phyloP scores from a whole-genome alignment of 92 coral and sea anemone species.

The Phenganax stokvisi region DNA sequence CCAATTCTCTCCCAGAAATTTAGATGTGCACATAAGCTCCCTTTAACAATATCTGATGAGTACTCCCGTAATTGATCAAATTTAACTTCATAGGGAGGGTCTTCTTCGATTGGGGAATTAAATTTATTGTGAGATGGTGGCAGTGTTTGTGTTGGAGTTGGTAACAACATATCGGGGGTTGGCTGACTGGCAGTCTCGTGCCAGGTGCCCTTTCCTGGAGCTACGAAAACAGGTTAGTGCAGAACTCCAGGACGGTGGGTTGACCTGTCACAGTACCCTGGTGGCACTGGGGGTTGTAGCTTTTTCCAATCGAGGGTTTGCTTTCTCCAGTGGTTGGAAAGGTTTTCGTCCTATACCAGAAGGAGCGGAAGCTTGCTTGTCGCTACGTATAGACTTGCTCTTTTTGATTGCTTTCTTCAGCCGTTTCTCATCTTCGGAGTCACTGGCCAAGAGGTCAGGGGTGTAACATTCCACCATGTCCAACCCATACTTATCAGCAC shows the following conservation, averaged over 20 bases:
- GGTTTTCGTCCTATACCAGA: not conserved
- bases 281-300: too few species aligned
- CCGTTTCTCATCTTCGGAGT: constrained; percentile 34
- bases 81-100: not conserved
- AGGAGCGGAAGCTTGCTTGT: not conserved
- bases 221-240: constrained; percentile 57
- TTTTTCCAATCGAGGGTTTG: too few species aligned
- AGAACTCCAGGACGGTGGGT: not conserved
- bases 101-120: not conserved
- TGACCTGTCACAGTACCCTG: too few species aligned
- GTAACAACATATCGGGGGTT: constrained; percentile 5
- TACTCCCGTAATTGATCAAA: not conserved
- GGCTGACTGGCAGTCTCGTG: constrained; percentile 58
- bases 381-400: constrained; percentile 10
- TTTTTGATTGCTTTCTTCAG: constrained; percentile 24
- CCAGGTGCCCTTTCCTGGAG: constrained; percentile 50
- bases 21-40: constrained; percentile 41
- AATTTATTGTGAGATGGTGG: too few species aligned
- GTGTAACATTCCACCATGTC: constrained; percentile 38
- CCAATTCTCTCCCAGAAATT: constrained; percentile 47
- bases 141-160: not conserved
- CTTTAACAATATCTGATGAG: constrained; percentile 36
- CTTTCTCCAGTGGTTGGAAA: not conserved
- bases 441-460: constrained; percentile 34
- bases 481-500: not conserved